A percentile compares a stretch with the other conserved stretches of the same genome.
Conservation (phyloP, 1,140 invertebrate genomes). For the Chionoecetes opilio region DNA sequence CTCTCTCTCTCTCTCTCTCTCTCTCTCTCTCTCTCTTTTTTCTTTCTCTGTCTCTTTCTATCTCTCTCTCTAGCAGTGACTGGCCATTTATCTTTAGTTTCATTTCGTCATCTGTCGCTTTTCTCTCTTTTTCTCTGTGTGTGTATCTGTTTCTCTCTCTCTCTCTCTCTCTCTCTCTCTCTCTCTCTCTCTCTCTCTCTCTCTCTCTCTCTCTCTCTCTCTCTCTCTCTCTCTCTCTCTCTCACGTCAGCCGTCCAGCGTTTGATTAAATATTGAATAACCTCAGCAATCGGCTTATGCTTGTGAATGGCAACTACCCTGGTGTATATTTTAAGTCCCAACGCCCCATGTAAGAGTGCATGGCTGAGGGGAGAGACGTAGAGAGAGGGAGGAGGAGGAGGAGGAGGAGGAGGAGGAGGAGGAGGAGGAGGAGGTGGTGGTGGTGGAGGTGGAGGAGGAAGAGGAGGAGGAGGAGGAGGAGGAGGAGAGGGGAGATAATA, state of each 20-base stretch:
- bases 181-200: constrained; percentile 62
- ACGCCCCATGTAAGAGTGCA: background rate
- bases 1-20: constrained; percentile 66
- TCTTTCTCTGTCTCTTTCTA: constrained; percentile 57
- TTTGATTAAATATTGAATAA: background rate
- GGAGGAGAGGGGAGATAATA: background rate
- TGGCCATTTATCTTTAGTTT: no score
- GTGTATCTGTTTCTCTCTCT: no score
- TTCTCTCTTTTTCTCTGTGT: constrained; percentile 12
- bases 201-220: constrained; percentile 67
- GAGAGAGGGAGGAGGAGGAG: background rate
- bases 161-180: constrained; percentile 30
- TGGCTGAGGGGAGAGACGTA: background rate
- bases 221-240: constrained; percentile 68
- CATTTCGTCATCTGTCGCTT: background rate
- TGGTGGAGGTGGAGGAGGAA: background rate
- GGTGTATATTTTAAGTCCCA: background rate
- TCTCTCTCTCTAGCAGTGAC: constrained; percentile 34
- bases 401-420: background rate
- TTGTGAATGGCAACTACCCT: background rate
- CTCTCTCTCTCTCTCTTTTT: constrained; percentile 68
- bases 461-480: background rate
- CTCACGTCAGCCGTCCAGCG: background rate
- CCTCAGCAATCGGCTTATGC: constrained; percentile 12
- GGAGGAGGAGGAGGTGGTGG: background rate